Base-by-base conservation (phyloP, 53 echinoderm and acorn worm genomes). In the Paracentrotus lividus region DNA sequence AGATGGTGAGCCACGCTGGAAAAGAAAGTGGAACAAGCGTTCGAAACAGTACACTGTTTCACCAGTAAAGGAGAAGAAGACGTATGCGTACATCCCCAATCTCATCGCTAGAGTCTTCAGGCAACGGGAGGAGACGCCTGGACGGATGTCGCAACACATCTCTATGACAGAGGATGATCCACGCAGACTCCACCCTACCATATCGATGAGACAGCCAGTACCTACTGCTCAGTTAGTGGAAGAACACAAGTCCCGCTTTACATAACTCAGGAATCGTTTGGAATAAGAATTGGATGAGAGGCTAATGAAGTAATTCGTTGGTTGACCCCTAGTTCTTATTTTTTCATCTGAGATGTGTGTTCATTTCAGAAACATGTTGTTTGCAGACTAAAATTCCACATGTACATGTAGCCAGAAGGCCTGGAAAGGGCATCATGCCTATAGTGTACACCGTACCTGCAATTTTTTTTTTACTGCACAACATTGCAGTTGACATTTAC, bases 1-100 rank as follows among this genome's bases (percentile, higher is more conserved):
- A 57, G 92, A 92, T 72, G 93, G 95, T 10, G 58, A 31, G 24
- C 93, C 42, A 8, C 29, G 61, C 1, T 93, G 78, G 92, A 4
- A 5, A 24, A 92, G 77, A 42, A 20, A 43, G 2, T 92, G 92
- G 92, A 92, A 93, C 49, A 95, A 93, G 64, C 59, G 77, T 15
- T 67, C 93, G 5, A 88, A 90, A 23, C 44, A 49, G 8, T 93
- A 77, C 61, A 58, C 88, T 7, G 88, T 87, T 1, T 20, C 31
- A 0, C 93, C 88, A 27, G 65, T 95, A 31, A 88, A 52, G 95
- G 93, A 95, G 60, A 76, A 40, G 43, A 95, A 93, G 60, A 58
- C 42, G 2, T 93, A 95, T 31, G 36, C n/a, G 7, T 92, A 94
- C 52, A 81, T 91, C 1, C 91, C 91, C 85, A 85, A 49, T n/a